Percentiles rank a stretch among this genome's conserved stretches.
Evolutionary conservation across 2,888 invertebrate species (phyloP).

Genomic region (Apodemia duryi): DNA sequence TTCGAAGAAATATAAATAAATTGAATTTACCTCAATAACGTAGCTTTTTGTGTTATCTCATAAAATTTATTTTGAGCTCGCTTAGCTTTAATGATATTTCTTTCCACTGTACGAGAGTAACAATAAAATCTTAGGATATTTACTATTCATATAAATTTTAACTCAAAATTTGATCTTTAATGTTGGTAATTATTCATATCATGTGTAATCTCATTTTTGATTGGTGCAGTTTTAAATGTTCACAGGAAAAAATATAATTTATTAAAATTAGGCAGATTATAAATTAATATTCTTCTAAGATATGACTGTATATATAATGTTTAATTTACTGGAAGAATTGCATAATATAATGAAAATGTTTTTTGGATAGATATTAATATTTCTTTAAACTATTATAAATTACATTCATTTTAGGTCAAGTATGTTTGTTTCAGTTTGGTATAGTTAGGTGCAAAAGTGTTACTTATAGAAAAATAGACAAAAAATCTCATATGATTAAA

Average conservation of each 20-base stretch:
- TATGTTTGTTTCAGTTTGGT: slow-evolving; percentile 7
- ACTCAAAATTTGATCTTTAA: too few relatives aligned
- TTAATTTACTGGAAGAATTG: background rate
- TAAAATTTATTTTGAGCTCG: too few relatives aligned
- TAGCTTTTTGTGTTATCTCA: too few relatives aligned
- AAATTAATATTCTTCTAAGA: background rate
- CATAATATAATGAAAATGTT: background rate
- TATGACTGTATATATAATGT: background rate
- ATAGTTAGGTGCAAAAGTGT: background rate
- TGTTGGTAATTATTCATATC: background rate
- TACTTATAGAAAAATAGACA: background rate
- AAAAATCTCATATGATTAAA: too few relatives aligned
- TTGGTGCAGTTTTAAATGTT: background rate
- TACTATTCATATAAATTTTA: background rate
- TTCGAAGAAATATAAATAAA: too few relatives aligned
- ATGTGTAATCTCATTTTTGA: background rate
- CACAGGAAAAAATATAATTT: background rate
- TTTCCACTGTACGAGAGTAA: too few relatives aligned
- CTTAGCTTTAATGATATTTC: too few relatives aligned
- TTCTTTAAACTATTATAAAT: background rate
- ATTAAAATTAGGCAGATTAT: background rate
- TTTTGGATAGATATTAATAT: background rate
- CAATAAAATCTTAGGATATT: too few relatives aligned
- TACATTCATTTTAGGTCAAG: background rate
- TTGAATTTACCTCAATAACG: too few relatives aligned